Percentiles rank a stretch among this genome's conserved stretches.
phyloP scores from a whole-genome alignment of 2,797 vertebrate species.

The Dermochelys coriacea region DNA sequence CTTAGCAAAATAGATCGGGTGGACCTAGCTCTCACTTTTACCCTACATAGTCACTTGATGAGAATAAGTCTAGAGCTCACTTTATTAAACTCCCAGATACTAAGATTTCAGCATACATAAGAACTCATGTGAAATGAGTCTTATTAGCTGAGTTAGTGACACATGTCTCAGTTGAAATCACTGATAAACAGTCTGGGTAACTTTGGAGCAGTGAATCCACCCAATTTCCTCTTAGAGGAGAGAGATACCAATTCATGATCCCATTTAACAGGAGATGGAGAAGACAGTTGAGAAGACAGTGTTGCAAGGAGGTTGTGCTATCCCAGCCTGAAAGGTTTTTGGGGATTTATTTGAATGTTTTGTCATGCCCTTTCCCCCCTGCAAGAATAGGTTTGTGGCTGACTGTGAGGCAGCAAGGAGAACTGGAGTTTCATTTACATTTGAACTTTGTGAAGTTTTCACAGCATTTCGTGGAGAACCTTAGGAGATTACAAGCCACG shows the following conservation, averaged over 20 bases:
- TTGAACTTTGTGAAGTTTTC: not conserved
- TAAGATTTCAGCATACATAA: not conserved
- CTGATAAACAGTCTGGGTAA: not conserved
- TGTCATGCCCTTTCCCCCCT: not conserved
- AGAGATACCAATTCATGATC: not conserved
- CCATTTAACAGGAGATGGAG: not conserved
- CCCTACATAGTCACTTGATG: not conserved
- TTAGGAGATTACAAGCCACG: not conserved
- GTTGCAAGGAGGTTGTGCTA: not conserved
- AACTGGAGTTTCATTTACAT: not conserved
- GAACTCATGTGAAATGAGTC: not conserved
- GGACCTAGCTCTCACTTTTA: not conserved
- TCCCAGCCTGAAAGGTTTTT: too few species aligned
- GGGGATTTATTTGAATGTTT: not conserved
- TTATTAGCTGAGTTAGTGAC: not conserved
- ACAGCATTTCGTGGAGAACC: not conserved
- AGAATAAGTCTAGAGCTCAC: not conserved
- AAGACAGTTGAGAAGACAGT: not conserved
- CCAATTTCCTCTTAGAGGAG: not conserved
- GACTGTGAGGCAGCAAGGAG: not conserved
- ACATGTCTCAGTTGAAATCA: rapidly evolving
- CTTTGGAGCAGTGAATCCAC: not conserved
- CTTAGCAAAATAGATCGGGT: not conserved
- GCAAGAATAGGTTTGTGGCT: not conserved
- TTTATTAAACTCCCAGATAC: not conserved